Evolutionary conservation across 1,140 invertebrate genomes (phyloP), one percentile per base, ranked within the genome.

Genomic region (Saccostrea echinata): DNA sequence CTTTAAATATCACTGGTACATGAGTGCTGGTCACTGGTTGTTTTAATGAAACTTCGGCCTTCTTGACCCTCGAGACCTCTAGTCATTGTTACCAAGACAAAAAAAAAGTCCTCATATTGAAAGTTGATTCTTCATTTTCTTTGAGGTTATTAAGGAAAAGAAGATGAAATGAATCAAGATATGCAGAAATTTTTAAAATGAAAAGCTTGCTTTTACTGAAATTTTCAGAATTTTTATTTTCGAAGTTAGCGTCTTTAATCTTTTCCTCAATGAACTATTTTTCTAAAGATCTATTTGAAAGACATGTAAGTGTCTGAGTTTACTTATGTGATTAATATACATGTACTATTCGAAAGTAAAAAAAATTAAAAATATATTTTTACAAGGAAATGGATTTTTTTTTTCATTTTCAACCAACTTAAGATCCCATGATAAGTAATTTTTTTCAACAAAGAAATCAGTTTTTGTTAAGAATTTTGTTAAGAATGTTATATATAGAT

Each of bases 21-120:
- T 30, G 68, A 76, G 68, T 27, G 27, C 16, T 27, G 68, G 68
- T 76, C 68, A 76, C 68, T 76, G 55, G 27, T 27, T 76, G 27
- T 76, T 76, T 76, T 76, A 33, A 76, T 76, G 30, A 18, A 76
- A 76, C 68, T 76, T 33, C 30, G 68, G 68, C 68, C 68, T 76
- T 76, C 68, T 33, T 76, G 68, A 76, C 68, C 68, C 68, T 27
- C 33, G 3, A 16, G 27, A 76, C 24, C 68, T 76, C 12, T 18
- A 27, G 68, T 33, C 68, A 76, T 76, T 76, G 68, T 76, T 76
- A 27, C 30, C 68, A 76, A 76, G 68, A 76, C 68, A 76, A 33
- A 76, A 71, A 71, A 71, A 76, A n/a, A n/a, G 1, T 27, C 68
- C 16, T 30, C 27, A 76, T 76, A 76, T 30, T 76, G 68, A 30